Conservation (phyloP, 1,140 invertebrate species). For the Macrotrachela quadricornifera region DNA sequence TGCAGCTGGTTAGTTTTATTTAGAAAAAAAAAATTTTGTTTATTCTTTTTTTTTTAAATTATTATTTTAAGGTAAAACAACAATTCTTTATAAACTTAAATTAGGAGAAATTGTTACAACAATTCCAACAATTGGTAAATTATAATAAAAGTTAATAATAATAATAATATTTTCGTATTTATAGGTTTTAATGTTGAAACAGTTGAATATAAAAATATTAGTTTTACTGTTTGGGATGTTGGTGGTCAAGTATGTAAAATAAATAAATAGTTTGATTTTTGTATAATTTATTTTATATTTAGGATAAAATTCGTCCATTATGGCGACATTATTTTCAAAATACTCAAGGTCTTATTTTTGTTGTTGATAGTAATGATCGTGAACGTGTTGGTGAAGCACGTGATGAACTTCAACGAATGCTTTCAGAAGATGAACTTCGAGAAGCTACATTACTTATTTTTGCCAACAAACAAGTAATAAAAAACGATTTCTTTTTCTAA, state of each 20-base stretch:
- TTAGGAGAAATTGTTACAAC: constrained; percentile 90
- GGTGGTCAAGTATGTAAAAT: constrained; percentile 43
- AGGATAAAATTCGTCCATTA: constrained; percentile 38
- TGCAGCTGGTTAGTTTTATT: constrained; percentile 46
- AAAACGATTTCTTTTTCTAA: constrained; percentile 42
- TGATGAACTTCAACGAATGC: constrained; percentile 78
- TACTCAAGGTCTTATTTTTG: constrained; percentile 81
- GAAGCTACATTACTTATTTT: constrained; percentile 91
- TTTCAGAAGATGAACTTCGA: constrained; percentile 78
- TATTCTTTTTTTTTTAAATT: constrained; percentile 52
- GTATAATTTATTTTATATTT: constrained; percentile 11
- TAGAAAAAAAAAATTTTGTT: no score
- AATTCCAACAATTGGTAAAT: constrained; percentile 73
- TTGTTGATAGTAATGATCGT: constrained; percentile 86
- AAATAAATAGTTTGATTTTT: neutral
- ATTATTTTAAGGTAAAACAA: constrained; percentile 90
- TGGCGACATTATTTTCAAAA: constrained; percentile 99
- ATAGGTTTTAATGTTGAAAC: constrained; percentile 41
- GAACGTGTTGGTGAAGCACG: constrained; percentile 82
- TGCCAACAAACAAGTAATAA: constrained; percentile 68
- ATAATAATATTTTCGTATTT: constrained; percentile 16
- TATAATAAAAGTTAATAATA: neutral
- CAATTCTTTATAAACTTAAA: constrained; percentile 87
- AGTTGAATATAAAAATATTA: constrained; percentile 27
- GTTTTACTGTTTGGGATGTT: constrained; percentile 48